These are phyloP conservation scores for Grammatotria lemairii DNA, from an alignment of 2,113 vertebrate genomes.

Conservation along the genomic window DNA sequence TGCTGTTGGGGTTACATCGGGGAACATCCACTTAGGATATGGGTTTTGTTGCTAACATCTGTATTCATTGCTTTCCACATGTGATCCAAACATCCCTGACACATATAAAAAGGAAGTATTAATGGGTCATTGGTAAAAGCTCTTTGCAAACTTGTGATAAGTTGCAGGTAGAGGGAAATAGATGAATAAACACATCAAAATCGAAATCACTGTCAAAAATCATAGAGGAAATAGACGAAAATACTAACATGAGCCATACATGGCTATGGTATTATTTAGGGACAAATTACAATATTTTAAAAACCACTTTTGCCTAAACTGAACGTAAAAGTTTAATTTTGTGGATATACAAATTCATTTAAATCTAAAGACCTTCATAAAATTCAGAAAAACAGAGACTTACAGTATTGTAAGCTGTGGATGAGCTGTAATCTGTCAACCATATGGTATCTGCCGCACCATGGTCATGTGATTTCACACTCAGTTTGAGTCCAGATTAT, in stretches of 20 bases:
- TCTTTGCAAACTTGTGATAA: not conserved
- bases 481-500: constrained; percentile 4
- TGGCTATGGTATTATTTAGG: not conserved
- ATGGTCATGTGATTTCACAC: not conserved
- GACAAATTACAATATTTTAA: not conserved
- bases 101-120: not conserved
- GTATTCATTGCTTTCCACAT: not conserved
- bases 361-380: not conserved
- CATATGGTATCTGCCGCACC: not conserved
- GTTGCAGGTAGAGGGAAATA: not conserved
- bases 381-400: not conserved
- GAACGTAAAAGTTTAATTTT: fast-evolving
- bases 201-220: not conserved
- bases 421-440: not conserved
- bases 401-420: not conserved
- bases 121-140: not conserved
- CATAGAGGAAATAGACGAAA: not conserved
- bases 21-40: not conserved
- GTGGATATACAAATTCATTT: not conserved
- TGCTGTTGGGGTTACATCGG: not conserved
- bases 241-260: not conserved
- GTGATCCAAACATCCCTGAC: not conserved
- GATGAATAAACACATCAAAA: not conserved
- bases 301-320: not conserved
- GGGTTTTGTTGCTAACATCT: not conserved